Evolutionary conservation across 92 coral and sea anemone genomes (phyloP), one percentile per base, ranked within the genome.

Genomic region (Phenganax stokvisi): DNA sequence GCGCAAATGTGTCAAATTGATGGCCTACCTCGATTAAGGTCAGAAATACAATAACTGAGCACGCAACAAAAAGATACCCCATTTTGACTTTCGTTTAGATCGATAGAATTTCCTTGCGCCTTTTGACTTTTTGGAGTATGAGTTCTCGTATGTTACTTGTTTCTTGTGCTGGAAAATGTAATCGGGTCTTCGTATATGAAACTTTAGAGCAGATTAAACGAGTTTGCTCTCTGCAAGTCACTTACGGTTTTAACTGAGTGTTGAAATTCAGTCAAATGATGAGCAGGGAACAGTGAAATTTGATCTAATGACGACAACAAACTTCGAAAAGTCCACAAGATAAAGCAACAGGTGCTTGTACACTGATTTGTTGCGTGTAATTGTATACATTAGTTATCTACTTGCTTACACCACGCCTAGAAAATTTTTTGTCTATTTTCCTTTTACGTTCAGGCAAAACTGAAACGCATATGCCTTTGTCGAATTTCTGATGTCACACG

Each of bases 1-100:
- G 47, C 47, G 47, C 47, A 37, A 37, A 37, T 37, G 47, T 37
- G 5, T 37, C 16, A 3, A 44, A 16, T 51, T 54, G 11, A 20
- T 69, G 25, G 13, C 80, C 12, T 76, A 76, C 80, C 80, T n/a
- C 58, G 57, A 44, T 53, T 0, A 76, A 76, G 68, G 68, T 56
- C 12, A 76, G 31, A 56, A 76, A 8, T 76, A 56, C 67, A 17
- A 17, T 10, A 3, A 76, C 12, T 6, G 30, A 10, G 53, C 59
- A 51, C 59, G n/a, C 17, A 29, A 20, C 51, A 9, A 52, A 74
- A 15, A 53, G 28, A 51, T 54, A 37, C 37, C 9, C 61, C 79
- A 74, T 74, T 31, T 16, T 69, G 31, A 59, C 47, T 37, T 59
- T 12, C 65, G 15, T 59, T 59, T 13, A 59, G 16, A 10, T 69